A percentile compares a stretch with the other conserved stretches of the same genome.
Evolutionary conservation across 2,113 vertebrate species (phyloP).

Genomic region (Calyptomena viridis): DNA sequence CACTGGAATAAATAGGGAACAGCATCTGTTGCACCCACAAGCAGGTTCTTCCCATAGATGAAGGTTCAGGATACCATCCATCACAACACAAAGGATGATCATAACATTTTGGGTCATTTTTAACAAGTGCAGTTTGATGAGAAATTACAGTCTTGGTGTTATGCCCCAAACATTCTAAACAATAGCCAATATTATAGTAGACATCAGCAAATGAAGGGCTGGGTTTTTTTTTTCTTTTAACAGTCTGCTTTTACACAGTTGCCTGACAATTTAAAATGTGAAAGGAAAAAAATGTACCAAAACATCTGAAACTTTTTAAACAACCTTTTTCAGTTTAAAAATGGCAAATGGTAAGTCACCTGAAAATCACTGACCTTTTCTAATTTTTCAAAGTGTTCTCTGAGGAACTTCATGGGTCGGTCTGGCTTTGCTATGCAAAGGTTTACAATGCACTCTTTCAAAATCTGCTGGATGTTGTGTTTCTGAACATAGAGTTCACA

Average conservation of each 20-base stretch:
- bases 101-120: neutral
- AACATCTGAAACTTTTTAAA: neutral
- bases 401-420: constrained; percentile 93
- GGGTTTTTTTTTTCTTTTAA: neutral
- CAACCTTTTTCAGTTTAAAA: neutral
- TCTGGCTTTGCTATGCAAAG: constrained; percentile 94
- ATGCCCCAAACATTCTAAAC: neutral
- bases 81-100: neutral
- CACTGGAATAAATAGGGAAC: neutral
- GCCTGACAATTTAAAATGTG: neutral
- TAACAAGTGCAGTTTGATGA: neutral
- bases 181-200: neutral
- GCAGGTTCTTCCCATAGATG: neutral
- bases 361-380: constrained; percentile 88
- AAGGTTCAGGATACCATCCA: neutral
- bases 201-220: neutral
- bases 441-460: constrained; percentile 95
- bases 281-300: neutral
- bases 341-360: neutral
- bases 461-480: constrained; percentile 92
- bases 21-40: neutral
- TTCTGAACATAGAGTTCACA: constrained; percentile 96
- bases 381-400: constrained; percentile 95
- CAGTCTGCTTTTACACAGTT: neutral
- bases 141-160: neutral